Evolutionary conservation across 2,113 vertebrate species (phyloP).

Genomic region (Syngnathus floridae): DNA sequence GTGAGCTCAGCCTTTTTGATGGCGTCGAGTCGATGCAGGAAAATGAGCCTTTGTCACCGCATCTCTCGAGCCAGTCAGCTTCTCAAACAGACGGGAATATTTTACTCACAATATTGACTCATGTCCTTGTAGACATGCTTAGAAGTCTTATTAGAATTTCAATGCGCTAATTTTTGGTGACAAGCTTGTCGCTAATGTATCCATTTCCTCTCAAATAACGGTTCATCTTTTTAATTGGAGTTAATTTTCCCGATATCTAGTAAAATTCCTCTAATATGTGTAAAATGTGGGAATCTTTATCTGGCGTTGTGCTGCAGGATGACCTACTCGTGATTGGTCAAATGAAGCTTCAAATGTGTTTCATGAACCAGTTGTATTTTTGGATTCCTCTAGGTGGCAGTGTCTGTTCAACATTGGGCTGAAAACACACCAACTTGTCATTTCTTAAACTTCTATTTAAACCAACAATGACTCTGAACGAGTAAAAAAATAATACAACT

Average conservation of each 20-base stretch:
- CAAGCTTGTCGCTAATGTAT: background rate
- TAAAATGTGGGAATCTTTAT: background rate
- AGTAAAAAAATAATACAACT: too few species aligned
- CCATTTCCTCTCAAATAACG: background rate
- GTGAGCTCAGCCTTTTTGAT: constrained; percentile 18
- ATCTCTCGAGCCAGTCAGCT: constrained; percentile 14
- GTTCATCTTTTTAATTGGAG: background rate
- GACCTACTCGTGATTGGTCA: background rate
- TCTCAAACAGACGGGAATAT: constrained; percentile 1
- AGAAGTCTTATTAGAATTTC: background rate
- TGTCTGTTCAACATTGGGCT: too few species aligned
- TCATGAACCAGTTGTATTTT: too few species aligned
- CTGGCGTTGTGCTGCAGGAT: background rate
- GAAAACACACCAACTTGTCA: too few species aligned
- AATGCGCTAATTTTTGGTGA: background rate
- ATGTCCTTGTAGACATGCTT: background rate
- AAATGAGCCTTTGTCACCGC: constrained; percentile 23
- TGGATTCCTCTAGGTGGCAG: too few species aligned
- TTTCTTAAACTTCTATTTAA: too few species aligned
- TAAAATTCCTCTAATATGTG: background rate
- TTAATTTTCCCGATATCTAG: background rate
- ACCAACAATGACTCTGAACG: too few species aligned
- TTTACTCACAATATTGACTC: constrained; percentile 9
- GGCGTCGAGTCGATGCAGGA: constrained; percentile 19
- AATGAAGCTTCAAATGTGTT: too few species aligned